Conservation (phyloP, 2,888 invertebrate species). For the Drosophila picticornis region DNA sequence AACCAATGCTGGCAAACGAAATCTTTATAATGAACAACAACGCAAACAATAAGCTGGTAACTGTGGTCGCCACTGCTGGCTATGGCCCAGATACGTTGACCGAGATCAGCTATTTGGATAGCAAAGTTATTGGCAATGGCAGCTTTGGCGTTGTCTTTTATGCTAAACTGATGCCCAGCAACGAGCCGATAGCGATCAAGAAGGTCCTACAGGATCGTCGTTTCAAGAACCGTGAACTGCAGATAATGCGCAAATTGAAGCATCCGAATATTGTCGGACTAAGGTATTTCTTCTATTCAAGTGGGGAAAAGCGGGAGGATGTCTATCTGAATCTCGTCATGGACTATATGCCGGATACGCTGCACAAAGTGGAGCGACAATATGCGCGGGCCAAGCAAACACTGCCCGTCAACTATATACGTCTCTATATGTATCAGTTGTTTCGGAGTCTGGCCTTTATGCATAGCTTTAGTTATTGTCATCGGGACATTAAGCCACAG, state of each 20-base stretch:
- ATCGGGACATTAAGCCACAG: slow-evolving; percentile 99
- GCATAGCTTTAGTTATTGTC: slow-evolving; percentile 98
- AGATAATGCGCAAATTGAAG: slow-evolving; percentile 99
- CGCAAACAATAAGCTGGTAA: slow-evolving; percentile 91
- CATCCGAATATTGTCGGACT: slow-evolving; percentile 99
- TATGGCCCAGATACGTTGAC: slow-evolving; percentile 98
- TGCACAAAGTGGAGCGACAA: slow-evolving; percentile 99
- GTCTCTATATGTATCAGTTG: slow-evolving; percentile 99
- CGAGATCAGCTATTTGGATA: slow-evolving; percentile 99
- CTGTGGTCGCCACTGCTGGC: slow-evolving; percentile 98
- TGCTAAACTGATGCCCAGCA: slow-evolving; percentile 97
- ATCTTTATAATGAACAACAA: slow-evolving; percentile 18
- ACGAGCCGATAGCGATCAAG: slow-evolving; percentile 99
- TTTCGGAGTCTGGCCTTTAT: slow-evolving; percentile 99
- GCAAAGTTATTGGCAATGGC: slow-evolving; percentile 99
- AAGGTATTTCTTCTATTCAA: slow-evolving; percentile 99
- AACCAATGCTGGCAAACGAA: not conserved
- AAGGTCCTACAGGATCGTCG: slow-evolving; percentile 99
- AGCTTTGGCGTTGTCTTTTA: slow-evolving; percentile 99
- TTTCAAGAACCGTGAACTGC: slow-evolving; percentile 99
- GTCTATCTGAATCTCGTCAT: slow-evolving; percentile 99
- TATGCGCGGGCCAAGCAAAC: slow-evolving; percentile 99
- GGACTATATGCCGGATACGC: slow-evolving; percentile 99
- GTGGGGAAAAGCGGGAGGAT: slow-evolving; percentile 99
- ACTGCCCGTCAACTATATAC: slow-evolving; percentile 99